Evolutionary conservation across 2,797 vertebrate genomes (phyloP), one percentile per base, ranked within the genome.

Genomic region (Spinus olivaceus): DNA sequence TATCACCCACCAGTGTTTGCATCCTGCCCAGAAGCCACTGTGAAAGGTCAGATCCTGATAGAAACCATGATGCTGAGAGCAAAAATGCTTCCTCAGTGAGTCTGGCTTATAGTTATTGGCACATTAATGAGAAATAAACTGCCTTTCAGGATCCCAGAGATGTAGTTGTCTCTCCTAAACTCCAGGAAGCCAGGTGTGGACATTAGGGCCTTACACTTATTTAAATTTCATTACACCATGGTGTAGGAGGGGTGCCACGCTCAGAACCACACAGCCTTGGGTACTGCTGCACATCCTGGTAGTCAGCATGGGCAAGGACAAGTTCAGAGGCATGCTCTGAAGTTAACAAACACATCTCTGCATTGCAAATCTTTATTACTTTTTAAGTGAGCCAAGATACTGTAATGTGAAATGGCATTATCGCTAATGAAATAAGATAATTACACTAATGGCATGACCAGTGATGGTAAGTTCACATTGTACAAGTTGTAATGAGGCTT

Each of bases 361-460:
- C 64, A 72, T 73, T 86, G 81, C 88, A 95, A 95, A 95, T 86
- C 88, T 96, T 96, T 89, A 95, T 96, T 96, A 92, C 82, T 94
- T 97, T 97, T 95, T 91, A 95, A 97, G 93, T 92, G 88, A 96
- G 83, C 88, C 92, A 82, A 96, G 96, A 92, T 87, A 82, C 78
- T 86, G 60, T 96, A 96, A 96, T 95, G 94, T 85, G 93, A 97
- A 97, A 94, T 94, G 96, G 76, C 89, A 86, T 96, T 96, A 96
- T 95, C 72, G 10, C 81, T 94, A 97, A 97, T 96, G 94, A 97
- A 97, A 96, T 97, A 96, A 97, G 94, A 95, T 97, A 96, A 97
- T 97, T 97, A 95, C 94, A 88, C 94, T 97, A 97, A 97, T 97
- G 94, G 96, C 95, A 92, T 95, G 96, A 95, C 95, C 79, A 22